Evolutionary conservation across 2,113 vertebrate species (phyloP).

Genomic region (Illadopsis cleaveri): DNA sequence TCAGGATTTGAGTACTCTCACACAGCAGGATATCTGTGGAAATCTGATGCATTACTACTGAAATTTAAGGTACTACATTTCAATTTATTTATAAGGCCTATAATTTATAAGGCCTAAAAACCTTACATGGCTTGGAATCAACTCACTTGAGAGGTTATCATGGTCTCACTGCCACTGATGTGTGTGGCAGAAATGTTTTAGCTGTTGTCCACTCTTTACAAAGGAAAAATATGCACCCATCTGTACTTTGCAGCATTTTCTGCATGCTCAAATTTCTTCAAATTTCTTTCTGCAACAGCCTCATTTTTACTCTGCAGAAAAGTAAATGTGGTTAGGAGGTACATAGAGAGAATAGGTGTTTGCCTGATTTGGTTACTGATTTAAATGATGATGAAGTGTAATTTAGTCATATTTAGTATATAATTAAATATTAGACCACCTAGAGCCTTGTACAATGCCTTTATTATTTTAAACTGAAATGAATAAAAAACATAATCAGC

Average conservation of each 20-base stretch:
- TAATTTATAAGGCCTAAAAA: neutral
- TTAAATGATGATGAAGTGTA: neutral
- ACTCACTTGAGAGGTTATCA: neutral
- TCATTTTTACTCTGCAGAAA: neutral
- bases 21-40: neutral
- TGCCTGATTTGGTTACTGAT: neutral
- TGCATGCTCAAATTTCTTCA: neutral
- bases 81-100: no score
- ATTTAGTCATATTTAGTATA: neutral
- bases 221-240: neutral
- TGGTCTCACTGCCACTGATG: fast-evolving
- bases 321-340: neutral
- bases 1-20: neutral
- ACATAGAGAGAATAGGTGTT: neutral
- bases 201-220: neutral
- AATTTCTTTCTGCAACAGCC: neutral
- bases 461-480: neutral
- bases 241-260: neutral
- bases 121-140: neutral
- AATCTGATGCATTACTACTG: neutral
- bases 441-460: neutral
- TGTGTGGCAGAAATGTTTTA: neutral
- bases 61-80: neutral
- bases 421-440: constrained; percentile 1
- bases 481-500: neutral